A percentile compares a stretch with the other conserved stretches of the same genome.
Evolutionary conservation across 2,888 invertebrate genomes (phyloP).

Genomic region (Eupithecia inturbata): DNA sequence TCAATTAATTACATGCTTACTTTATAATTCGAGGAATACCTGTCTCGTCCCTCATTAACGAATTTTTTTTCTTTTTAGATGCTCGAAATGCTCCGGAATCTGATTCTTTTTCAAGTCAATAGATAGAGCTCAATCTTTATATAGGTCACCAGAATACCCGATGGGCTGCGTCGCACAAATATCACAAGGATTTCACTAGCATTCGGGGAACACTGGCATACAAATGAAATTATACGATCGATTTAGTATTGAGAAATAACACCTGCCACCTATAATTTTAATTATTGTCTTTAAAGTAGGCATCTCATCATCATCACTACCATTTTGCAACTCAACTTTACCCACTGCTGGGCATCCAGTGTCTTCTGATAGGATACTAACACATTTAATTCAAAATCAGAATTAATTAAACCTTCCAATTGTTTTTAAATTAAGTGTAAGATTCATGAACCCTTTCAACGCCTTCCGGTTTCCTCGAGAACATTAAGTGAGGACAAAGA

Average conservation of each 20-base stretch:
- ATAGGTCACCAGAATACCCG: background rate
- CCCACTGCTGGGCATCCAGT: background rate
- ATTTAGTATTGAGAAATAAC: background rate
- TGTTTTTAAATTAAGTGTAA: conserved; percentile 6
- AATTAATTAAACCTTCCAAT: background rate
- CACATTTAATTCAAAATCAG: conserved; percentile 2
- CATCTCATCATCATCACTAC: background rate
- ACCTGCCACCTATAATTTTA: background rate
- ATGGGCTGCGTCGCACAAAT: background rate
- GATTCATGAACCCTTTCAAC: conserved; percentile 8
- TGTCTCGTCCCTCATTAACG: no score
- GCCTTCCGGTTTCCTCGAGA: background rate
- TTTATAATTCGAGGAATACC: no score
- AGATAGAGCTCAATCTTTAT: background rate
- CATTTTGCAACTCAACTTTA: background rate
- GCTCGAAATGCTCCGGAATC: background rate
- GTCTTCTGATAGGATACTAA: background rate
- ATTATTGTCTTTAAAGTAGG: background rate
- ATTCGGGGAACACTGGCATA: background rate
- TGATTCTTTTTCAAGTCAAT: background rate
- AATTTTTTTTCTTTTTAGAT: no score
- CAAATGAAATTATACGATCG: background rate
- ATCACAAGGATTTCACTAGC: background rate
- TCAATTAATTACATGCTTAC: no score
- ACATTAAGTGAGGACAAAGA: conserved; percentile 15